phyloP scores from a whole-genome alignment of 37 sponge, comb jelly and placozoan species.

The Halisarca cf. caerulea region DNA sequence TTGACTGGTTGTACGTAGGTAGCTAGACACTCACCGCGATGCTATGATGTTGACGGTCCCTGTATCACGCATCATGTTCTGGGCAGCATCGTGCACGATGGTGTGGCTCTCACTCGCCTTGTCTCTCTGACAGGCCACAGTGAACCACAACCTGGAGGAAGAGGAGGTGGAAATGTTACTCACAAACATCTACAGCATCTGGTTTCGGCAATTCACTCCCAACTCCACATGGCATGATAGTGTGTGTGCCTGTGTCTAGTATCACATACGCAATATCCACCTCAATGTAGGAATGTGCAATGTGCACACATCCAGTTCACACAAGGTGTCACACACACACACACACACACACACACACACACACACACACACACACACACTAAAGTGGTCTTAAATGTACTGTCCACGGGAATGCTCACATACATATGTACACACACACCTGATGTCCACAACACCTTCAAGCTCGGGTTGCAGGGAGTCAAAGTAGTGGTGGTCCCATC shows the following conservation, averaged over 20 bases:
- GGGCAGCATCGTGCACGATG: not conserved
- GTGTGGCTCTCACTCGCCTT: not conserved
- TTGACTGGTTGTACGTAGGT: not conserved
- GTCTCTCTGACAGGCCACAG: slow-evolving; percentile 16
- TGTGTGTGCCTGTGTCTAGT: no score
- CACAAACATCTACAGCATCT: no score
- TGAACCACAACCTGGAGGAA: slow-evolving; percentile 1
- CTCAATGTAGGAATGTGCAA: no score
- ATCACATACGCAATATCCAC: no score
- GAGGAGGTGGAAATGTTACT: no score
- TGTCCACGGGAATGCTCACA: no score
- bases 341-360: no score
- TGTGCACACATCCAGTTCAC: not conserved
- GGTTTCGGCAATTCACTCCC: no score
- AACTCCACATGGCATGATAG: no score
- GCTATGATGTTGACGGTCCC: not conserved
- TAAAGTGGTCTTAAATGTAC: no score
- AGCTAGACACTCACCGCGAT: not conserved
- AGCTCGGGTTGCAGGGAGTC: slow-evolving; percentile 48
- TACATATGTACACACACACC: slow-evolving; percentile 8
- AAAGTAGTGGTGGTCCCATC: slow-evolving; percentile 90
- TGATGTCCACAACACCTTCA: slow-evolving; percentile 33
- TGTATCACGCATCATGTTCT: not conserved
- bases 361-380: no score
- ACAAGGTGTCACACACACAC: no score